Conservation (phyloP, 2,888 invertebrate genomes). For the Xanthia togata region DNA sequence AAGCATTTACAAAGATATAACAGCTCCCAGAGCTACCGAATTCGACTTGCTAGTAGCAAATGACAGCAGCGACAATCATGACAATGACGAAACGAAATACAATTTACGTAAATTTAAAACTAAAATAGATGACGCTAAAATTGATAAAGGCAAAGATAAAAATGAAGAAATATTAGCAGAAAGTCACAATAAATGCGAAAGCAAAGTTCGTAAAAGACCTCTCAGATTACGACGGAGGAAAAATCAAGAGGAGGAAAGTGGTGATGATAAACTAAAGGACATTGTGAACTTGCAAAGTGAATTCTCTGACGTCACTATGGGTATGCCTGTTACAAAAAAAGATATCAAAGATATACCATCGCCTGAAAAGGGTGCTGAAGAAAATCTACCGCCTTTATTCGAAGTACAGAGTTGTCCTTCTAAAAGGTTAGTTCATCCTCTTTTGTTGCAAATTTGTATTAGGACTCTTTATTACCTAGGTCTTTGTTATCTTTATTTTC, state of each 20-base stretch:
- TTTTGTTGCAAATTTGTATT: background rate
- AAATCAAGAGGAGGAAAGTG: slow-evolving; percentile 70
- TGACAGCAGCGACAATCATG: slow-evolving; percentile 41
- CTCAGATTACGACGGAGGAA: slow-evolving; percentile 78
- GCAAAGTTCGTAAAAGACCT: slow-evolving; percentile 72
- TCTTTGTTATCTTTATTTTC: background rate
- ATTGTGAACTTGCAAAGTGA: slow-evolving; percentile 83
- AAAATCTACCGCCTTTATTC: slow-evolving; percentile 78
- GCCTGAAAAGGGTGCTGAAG: slow-evolving; percentile 78
- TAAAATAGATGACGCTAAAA: slow-evolving; percentile 46
- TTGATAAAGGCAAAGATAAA: slow-evolving; percentile 45
- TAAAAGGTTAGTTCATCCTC: slow-evolving; percentile 77
- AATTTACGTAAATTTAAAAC: slow-evolving; percentile 75
- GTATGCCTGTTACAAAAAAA: slow-evolving; percentile 76
- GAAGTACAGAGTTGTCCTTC: slow-evolving; percentile 84
- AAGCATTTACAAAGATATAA: slow-evolving; percentile 82
- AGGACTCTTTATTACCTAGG: slow-evolving; percentile 3
- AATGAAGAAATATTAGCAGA: slow-evolving; percentile 66
- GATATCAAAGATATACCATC: slow-evolving; percentile 80
- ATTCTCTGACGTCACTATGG: slow-evolving; percentile 84
- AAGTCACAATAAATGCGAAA: slow-evolving; percentile 73
- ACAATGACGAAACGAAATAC: slow-evolving; percentile 73
- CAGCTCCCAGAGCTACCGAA: slow-evolving; percentile 80
- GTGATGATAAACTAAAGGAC: slow-evolving; percentile 78
- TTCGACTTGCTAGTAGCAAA: slow-evolving; percentile 77